Evolutionary conservation across 2,113 vertebrate genomes (phyloP).

Genomic region (cat (Felis catus)): F.catus_Fca126_mat1.0 CM031418.1:116433501-116434000

Average conservation of each 20-base stretch:
- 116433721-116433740: not conserved
- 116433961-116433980: not conserved
- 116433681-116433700: not conserved
- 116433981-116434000: too few species aligned
- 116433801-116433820: not conserved
- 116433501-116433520: not conserved
- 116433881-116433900: not conserved
- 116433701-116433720: not conserved
- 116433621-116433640: not conserved
- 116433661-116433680: not conserved
- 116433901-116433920: not conserved
- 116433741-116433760: not conserved
- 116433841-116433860: not conserved
- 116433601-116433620: not conserved
- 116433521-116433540: not conserved
- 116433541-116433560: not conserved
- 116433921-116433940: not conserved
- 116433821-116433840: not conserved
- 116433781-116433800: not conserved
- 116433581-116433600: not conserved
- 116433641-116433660: not conserved
- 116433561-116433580: not conserved
- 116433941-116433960: not conserved
- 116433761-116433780: not conserved
- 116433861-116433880: not conserved